A percentile compares a stretch with the other conserved stretches of the same genome.
phyloP scores from a whole-genome alignment of 2,888 invertebrate genomes.

The Clusia tigrina region DNA sequence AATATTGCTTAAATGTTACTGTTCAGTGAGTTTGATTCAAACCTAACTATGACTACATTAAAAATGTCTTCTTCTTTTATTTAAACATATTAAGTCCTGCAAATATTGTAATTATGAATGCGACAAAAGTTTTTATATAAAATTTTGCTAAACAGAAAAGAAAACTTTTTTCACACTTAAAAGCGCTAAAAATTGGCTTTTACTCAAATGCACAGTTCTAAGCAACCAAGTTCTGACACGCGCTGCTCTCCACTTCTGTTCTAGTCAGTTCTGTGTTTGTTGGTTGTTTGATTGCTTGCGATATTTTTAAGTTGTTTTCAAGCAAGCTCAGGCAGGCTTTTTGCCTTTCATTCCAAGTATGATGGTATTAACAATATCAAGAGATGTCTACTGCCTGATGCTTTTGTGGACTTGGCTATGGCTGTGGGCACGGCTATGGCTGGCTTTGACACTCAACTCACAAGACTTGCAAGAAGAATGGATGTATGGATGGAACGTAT shows the following conservation, averaged over 20 bases:
- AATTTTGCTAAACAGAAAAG: too few species aligned
- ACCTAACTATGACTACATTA: too few species aligned
- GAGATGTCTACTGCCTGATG: slow-evolving; percentile 1
- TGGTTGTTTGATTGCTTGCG: background rate
- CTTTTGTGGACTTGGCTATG: slow-evolving; percentile 6
- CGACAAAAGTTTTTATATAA: too few species aligned
- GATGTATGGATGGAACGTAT: background rate
- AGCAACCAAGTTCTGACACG: background rate
- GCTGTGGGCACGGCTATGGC: too few species aligned
- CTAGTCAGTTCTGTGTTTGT: background rate
- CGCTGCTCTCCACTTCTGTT: background rate
- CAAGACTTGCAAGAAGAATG: background rate
- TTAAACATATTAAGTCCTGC: too few species aligned
- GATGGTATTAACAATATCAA: slow-evolving; percentile 5
- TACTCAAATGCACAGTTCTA: background rate
- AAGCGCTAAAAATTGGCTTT: background rate
- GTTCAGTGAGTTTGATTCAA: too few species aligned
- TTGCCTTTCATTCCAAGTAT: background rate
- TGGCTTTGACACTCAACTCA: too few species aligned
- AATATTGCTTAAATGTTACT: too few species aligned
- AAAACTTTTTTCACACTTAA: too few species aligned
- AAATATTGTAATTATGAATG: too few species aligned
- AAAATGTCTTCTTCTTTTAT: too few species aligned
- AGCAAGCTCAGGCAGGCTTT: background rate
- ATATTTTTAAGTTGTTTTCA: background rate